Base-by-base conservation (phyloP, 2,113 vertebrate species). In the Aramus guarauna region DNA sequence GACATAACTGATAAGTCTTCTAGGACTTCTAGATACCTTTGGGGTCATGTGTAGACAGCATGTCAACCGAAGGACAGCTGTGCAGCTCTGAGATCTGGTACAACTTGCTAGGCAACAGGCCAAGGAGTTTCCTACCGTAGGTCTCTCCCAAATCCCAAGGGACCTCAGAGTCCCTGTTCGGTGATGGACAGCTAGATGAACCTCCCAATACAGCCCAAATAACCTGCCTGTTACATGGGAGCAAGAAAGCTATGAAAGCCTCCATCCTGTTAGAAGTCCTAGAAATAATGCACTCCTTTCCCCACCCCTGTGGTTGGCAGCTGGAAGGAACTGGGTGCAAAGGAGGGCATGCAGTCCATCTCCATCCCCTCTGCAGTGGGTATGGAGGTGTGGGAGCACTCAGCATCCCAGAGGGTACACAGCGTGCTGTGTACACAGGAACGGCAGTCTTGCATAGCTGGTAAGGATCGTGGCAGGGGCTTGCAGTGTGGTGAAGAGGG, bases 101-200 rank as follows among this genome's bases (percentile, higher is more conserved):
- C 19, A 18, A n/a, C 32, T 66, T 77, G 29, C 9, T 41, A 53
- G 55, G 50, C 67, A 74, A n/a, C 18, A 60, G 55, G 9, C 39
- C 62, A 59, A 77, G 30, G 39, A 89, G 16, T 80, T 56, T 86
- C 36, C 39, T 86, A 3, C 68, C 2, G 4, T 5, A 45, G 47
- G 45, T 62, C 15, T 84, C 41, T 92, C 47, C 19, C 37, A 71
- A 47, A 77, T 82, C 60, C 47, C 77, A 63, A 20, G 32, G 21
- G 47, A 87, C 16, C 15, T 72, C 8, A 12, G 66, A 68, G 12
- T 41, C 15, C 9, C 8, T 0, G 0, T n/a, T 87, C 20, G 59
- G 37, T 67, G 77, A 34, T 36, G 34, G 52, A 92, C 43, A 85
- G 20, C n/a, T 78, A 34, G 43, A 21, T 59, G 32, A 76, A 48